Base-by-base conservation (phyloP, 2,797 vertebrate species). In the Onychomys torridus region DNA sequence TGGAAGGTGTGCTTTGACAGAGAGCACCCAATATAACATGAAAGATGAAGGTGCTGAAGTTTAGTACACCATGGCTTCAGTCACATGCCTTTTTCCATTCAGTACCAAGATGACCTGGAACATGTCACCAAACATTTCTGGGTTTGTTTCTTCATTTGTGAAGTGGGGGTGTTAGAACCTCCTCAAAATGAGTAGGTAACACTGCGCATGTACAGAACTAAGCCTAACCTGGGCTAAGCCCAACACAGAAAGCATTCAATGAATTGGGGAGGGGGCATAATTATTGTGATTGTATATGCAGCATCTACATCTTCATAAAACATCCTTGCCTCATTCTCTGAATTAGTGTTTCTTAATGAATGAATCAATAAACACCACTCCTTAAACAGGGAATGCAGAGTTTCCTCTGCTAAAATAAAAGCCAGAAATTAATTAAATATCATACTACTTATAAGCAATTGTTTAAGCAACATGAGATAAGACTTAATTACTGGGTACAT, bases 361-460 rank as follows among this genome's bases (percentile, higher is more conserved):
- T 65, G 37, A 96, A 34, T 88, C 77, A 86, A 59, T 78, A 82
- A 94, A 89, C 52, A 82, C 6, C 65, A 6, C 29, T 85, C 88
- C 73, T 96, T 81, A 81, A 89, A 84, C 17, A 82, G 83, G 46
- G 76, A 93, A 92, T 23, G 57, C 13, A 40, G 67, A 52, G 13
- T 32, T 88, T 46, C 34, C 52, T 93, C 49, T 86, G 63, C 90
- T 79, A 89, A 81, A 91, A 91, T 91, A 86, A 93, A 97, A 95
- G 78, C 52, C 95, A 97, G 75, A 94, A 94, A 75, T 77, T 37
- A 97, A 93, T 78, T 89, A 87, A 93, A 91, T 97, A 96, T 92
- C 49, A 89, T 11, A 65, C 73, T 96, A 81, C 95, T 91, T 91
- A 89, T 94, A 97, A 97, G 93, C 94, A 97, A 81, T 92, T 97